Evolutionary conservation across 30 jellyfish, hydroid and myxozoan genomes (phyloP).

Genomic region (Euphysa ruthae): DNA sequence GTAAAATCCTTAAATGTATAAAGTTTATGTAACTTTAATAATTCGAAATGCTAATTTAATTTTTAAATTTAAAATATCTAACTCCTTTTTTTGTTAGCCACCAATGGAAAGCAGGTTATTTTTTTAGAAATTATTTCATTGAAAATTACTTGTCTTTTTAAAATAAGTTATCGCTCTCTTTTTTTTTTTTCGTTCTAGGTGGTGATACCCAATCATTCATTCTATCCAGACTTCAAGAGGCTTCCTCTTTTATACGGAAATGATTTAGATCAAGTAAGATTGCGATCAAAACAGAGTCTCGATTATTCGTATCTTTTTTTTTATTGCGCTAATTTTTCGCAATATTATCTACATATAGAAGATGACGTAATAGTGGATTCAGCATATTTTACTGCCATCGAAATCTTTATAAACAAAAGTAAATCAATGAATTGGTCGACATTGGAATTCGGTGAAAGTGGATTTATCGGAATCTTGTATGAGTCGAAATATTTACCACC

Average conservation of each 20-base stretch:
- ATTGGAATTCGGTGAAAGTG: slow-evolving; percentile 91
- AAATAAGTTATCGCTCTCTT: no score
- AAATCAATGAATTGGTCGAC: slow-evolving; percentile 53
- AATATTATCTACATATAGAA: slow-evolving; percentile 75
- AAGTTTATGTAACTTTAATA: no score
- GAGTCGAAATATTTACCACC: slow-evolving; percentile 39
- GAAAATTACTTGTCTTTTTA: no score
- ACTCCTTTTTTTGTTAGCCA: no score
- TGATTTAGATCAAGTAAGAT: slow-evolving; percentile 42
- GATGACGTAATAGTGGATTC: slow-evolving; percentile 75
- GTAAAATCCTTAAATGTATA: no score
- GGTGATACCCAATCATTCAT: slow-evolving; percentile 34
- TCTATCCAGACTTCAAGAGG: slow-evolving; percentile 51
- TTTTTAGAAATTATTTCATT: no score
- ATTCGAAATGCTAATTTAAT: no score
- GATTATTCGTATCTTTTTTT: slow-evolving; percentile 74
- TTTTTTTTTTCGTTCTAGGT: no score
- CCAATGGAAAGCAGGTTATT: no score
- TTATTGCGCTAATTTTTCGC: slow-evolving; percentile 62
- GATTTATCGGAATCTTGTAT: slow-evolving; percentile 92
- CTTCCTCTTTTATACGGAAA: slow-evolving; percentile 74
- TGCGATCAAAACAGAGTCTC: slow-evolving; percentile 91
- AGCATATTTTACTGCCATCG: slow-evolving; percentile 39
- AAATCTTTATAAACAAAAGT: slow-evolving; percentile 40
- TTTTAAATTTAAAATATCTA: no score